Base-by-base conservation (phyloP, 2,888 invertebrate species). In the Campaea margaritaria region DNA sequence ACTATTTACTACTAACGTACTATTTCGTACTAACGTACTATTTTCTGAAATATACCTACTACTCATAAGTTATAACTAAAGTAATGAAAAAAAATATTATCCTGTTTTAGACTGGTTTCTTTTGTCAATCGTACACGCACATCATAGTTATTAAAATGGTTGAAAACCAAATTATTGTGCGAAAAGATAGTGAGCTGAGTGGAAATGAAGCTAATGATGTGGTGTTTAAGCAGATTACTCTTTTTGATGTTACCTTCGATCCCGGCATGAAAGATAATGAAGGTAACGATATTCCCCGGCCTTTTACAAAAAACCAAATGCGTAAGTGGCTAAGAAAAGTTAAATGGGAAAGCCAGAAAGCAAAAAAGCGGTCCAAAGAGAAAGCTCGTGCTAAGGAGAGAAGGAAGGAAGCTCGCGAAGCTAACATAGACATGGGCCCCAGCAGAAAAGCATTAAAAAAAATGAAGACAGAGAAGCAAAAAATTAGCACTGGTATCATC, bases 371-470 rank as follows among this genome's bases (percentile, higher is more conserved):
- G 56, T 93, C 94, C 0, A 95, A 94, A 71, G 97, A 97, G 77
- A 95, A 96, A 73, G 93, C 94, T 45, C 94, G 94, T 70, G 93
- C 94, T 12, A 97, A 96, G 77, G 93, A 94, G 70, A 95, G 96
- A 77, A 93, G 95, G 59, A 93, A 93, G 48, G 93, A 94, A 77
- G 96, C 96, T 0, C 94, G 94, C 65, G 93, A 94, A 56, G 95
- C 95, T 61, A 96, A 97, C 68, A 87, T 96, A 54, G 94, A 95
- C 58, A 78, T 95, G 38, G 96, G 96, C 0, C 97, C 97, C 0
- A 96, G 95, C 39, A 94, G 98, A 58, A 98, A 97, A 86, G 93
- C 94, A 58, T 83, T 98, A 11, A 98, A 97, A 85, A 93, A 91
- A 74, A 94, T 94, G 82, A 96, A 94, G 78, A 94, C 96, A 92